Conservation (phyloP, 2,113 vertebrate species). For the Lycaon pictus region DNA sequence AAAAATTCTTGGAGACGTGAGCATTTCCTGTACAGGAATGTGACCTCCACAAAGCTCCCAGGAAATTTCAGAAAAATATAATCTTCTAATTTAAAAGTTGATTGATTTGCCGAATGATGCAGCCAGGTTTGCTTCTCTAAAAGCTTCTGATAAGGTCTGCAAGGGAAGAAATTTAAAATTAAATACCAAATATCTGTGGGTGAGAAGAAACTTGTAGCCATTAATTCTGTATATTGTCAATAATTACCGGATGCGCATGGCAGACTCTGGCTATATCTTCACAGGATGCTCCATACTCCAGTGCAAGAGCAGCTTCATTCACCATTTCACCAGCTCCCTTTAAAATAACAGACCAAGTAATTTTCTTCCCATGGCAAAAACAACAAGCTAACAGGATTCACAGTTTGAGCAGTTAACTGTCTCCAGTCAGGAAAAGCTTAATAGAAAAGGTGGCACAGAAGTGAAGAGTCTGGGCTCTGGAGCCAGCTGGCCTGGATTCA, state of each 20-base stretch:
- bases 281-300: slow-evolving; percentile 99
- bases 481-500: not conserved
- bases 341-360: slow-evolving; percentile 57
- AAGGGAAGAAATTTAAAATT: slow-evolving; percentile 73
- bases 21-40: slow-evolving; percentile 68
- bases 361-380: slow-evolving; percentile 49
- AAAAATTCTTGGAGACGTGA: slow-evolving; percentile 77
- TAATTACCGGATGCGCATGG: slow-evolving; percentile 96
- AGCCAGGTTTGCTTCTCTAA: slow-evolving; percentile 98
- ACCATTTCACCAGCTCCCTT: slow-evolving; percentile 98
- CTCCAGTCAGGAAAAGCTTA: not conserved
- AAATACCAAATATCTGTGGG: not conserved
- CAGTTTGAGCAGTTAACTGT: not conserved
- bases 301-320: slow-evolving; percentile 97
- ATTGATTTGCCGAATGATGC: slow-evolving; percentile 98
- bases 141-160: slow-evolving; percentile 99
- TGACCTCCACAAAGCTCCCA: slow-evolving; percentile 75
- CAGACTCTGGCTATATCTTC: slow-evolving; percentile 98
- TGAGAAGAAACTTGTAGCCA: not conserved
- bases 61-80: slow-evolving; percentile 76
- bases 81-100: slow-evolving; percentile 93
- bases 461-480: not conserved
- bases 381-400: not conserved
- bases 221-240: not conserved
- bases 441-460: not conserved